phyloP scores from a whole-genome alignment of 2,113 vertebrate species.

The Myotis lucifugus region DNA sequence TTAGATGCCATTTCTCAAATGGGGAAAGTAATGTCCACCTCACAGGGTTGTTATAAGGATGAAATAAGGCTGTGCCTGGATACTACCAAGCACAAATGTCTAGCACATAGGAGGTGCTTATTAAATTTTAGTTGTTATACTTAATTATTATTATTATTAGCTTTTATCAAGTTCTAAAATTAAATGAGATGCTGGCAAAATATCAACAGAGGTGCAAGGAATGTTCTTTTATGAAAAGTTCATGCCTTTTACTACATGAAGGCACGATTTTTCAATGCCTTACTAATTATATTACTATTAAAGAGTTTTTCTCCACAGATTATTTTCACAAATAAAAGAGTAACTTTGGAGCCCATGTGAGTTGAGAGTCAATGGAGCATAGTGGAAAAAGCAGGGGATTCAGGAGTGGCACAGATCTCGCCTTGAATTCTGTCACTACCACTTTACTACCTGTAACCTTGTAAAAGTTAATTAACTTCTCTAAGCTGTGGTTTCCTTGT shows the following conservation, averaged over 20 bases:
- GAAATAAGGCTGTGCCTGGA: background rate
- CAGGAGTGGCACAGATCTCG: background rate
- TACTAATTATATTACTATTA: background rate
- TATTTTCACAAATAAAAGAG: slow-evolving; percentile 14
- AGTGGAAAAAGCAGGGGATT: background rate
- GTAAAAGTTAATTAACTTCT: background rate
- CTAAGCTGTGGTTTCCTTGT: background rate
- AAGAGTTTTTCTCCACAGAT: background rate
- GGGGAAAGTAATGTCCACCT: background rate
- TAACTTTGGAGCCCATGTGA: background rate
- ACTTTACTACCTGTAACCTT: background rate
- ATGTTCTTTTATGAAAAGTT: background rate
- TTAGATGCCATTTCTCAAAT: background rate
- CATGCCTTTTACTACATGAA: background rate
- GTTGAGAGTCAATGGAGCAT: background rate
- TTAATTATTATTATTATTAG: background rate
- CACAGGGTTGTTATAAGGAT: background rate
- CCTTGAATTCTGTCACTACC: background rate
- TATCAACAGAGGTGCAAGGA: background rate
- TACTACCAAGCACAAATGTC: background rate
- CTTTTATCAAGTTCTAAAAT: background rate
- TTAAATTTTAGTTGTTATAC: background rate
- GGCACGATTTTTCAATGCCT: background rate
- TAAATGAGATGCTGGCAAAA: background rate
- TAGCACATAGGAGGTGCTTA: background rate